Percentiles rank a stretch among this genome's conserved stretches.
Conservation (phyloP, 2,113 vertebrate species). For the Passer domesticus region DNA sequence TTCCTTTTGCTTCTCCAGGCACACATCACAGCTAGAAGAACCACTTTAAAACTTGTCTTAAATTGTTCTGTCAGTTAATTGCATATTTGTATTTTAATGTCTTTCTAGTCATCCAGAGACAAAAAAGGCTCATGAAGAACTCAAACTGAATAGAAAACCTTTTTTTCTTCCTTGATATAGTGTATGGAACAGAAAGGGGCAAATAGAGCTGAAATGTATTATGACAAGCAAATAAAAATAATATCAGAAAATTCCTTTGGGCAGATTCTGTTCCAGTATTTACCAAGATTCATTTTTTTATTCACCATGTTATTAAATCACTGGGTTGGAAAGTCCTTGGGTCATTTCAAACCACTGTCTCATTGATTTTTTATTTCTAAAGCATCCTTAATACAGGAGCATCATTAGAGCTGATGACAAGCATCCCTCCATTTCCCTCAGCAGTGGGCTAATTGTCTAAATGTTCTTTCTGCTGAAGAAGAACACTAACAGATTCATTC, state of each 20-base stretch:
- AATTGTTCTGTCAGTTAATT: constrained; percentile 2
- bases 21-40: not conserved
- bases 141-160: not conserved
- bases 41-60: not conserved
- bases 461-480: not conserved
- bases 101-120: not conserved
- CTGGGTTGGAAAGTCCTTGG: constrained; percentile 3
- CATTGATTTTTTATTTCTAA: constrained; percentile 38
- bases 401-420: not conserved
- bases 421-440: not conserved
- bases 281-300: not conserved
- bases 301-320: not conserved
- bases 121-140: not conserved
- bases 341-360: constrained; percentile 36
- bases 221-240: constrained; percentile 28
- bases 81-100: constrained; percentile 47
- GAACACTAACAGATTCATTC: not conserved
- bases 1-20: not conserved
- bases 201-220: not conserved
- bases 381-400: not conserved
- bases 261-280: constrained; percentile 20
- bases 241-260: constrained; percentile 28
- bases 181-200: not conserved
- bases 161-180: not conserved
- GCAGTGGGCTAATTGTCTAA: not conserved